Conservation (phyloP, 2,797 vertebrate species). For the Lepus oiostolus region DNA sequence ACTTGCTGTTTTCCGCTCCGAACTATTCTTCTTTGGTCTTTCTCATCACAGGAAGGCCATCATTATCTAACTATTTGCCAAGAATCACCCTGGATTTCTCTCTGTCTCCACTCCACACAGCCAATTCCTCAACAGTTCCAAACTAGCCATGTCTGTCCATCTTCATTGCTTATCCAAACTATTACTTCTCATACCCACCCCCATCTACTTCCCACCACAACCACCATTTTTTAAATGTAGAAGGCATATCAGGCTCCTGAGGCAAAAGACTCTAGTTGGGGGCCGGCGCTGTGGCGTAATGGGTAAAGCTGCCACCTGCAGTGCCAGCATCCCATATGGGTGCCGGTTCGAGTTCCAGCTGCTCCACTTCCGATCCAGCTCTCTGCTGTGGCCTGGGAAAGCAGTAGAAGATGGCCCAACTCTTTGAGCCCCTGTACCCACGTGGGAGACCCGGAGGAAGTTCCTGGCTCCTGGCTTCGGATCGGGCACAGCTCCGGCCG, state of each 20-base stretch:
- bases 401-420: too few relatives aligned
- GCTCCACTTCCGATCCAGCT: too few relatives aligned
- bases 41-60: background rate
- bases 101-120: background rate
- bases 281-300: too few relatives aligned
- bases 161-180: background rate
- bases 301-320: too few relatives aligned
- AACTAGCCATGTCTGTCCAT: background rate
- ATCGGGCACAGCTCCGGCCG: too few relatives aligned
- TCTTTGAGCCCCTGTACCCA: too few relatives aligned
- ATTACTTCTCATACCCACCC: background rate
- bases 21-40: background rate
- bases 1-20: background rate
- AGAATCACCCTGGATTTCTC: background rate
- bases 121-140: background rate
- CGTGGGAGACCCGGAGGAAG: too few relatives aligned
- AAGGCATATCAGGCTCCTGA: background rate
- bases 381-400: too few relatives aligned
- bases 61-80: background rate
- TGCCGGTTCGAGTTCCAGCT: too few relatives aligned
- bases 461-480: too few relatives aligned
- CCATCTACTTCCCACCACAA: background rate
- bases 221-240: background rate
- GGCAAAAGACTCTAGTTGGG: too few relatives aligned
- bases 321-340: too few relatives aligned